Base-by-base conservation (phyloP, 92 coral and sea anemone genomes). In the Actinostola sp. region DNA sequence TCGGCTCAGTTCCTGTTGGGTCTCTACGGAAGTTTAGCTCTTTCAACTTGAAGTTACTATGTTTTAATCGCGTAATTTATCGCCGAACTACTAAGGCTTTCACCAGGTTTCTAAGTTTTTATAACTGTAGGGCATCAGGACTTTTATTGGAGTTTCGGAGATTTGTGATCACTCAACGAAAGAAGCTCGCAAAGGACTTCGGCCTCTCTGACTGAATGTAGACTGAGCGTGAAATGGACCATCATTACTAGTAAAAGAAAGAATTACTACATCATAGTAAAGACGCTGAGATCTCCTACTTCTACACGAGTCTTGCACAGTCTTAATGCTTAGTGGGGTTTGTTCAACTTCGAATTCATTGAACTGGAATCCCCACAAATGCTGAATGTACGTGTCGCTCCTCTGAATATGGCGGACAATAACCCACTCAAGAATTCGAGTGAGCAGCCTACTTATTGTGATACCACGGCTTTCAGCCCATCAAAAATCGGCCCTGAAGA, bases 341-440 rank as follows among this genome's bases (percentile, higher is more conserved):
- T 26, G 20, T 68, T 51, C 26, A 33, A 33, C 33, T 19, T 68
- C 17, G 23, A 20, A 29, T 9, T 12, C 16, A 17, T 33, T 19
- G 10, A 16, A 6, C 12, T 50, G 21, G 62, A 32, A 68, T 46
- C 19, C 61, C 20, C 46, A 35, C 81, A 63, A 75, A 75, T 75
- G 81, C 81, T 75, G 50, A 63, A 75, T 31, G n/a, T 61, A 46
- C 71, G 81, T 28, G 81, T 75, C 26, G 48, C 81, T 23, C 81
- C 81, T 38, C 41, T 75, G 48, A 59, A 73, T 36, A 75, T 75
- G 81, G 81, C 81, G 63, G 77, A 71, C 38, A 54, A 53, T 38
- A 60, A 59, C 19, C 36, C 42, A 28, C 66, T 13, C 15, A 74
- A 74, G 57, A 49, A 49, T 34, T 44, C 56, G 58, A 59, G 31